Percentiles rank a stretch among this genome's conserved stretches.
These are phyloP conservation scores for Agrochola lota DNA, from an alignment of 2,888 invertebrate genomes.

Conservation along the genomic window DNA sequence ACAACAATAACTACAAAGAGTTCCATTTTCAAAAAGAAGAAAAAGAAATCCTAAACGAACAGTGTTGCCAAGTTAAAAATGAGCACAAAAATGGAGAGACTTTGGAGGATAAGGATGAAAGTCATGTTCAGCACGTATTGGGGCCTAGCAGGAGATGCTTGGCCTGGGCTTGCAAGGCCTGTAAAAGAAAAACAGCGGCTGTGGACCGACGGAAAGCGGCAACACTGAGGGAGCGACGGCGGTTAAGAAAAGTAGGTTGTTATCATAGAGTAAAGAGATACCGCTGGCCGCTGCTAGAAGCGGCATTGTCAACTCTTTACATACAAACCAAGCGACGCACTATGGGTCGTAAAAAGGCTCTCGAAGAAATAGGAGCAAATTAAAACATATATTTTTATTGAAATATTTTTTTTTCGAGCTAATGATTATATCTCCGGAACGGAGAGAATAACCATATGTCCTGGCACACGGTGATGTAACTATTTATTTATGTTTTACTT, in stretches of 20 bases:
- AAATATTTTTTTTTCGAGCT: no score
- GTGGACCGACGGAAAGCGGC: slow-evolving; percentile 99
- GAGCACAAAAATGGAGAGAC: slow-evolving; percentile 74
- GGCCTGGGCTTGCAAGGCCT: slow-evolving; percentile 99
- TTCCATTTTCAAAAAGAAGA: slow-evolving; percentile 75
- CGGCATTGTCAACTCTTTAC: no score
- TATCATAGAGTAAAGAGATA: background rate
- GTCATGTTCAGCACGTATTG: slow-evolving; percentile 88
- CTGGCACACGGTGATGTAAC: no score
- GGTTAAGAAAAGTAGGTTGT: slow-evolving; percentile 96
- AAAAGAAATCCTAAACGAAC: slow-evolving; percentile 71
- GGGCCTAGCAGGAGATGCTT: slow-evolving; percentile 94
- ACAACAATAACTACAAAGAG: slow-evolving; percentile 76
- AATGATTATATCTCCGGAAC: no score
- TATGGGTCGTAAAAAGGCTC: no score
- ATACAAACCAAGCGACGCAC: no score
- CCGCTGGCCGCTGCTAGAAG: background rate
- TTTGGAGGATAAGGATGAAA: slow-evolving; percentile 75
- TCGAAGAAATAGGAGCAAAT: no score
- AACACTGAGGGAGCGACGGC: slow-evolving; percentile 97
- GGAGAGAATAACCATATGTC: no score
- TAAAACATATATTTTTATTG: no score
- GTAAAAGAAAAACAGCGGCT: slow-evolving; percentile 98
- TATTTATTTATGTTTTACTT: no score
- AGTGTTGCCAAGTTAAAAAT: slow-evolving; percentile 83